Base-by-base conservation (phyloP, 1,140 invertebrate genomes). In the Trachymyrmex septentrionalis region DNA sequence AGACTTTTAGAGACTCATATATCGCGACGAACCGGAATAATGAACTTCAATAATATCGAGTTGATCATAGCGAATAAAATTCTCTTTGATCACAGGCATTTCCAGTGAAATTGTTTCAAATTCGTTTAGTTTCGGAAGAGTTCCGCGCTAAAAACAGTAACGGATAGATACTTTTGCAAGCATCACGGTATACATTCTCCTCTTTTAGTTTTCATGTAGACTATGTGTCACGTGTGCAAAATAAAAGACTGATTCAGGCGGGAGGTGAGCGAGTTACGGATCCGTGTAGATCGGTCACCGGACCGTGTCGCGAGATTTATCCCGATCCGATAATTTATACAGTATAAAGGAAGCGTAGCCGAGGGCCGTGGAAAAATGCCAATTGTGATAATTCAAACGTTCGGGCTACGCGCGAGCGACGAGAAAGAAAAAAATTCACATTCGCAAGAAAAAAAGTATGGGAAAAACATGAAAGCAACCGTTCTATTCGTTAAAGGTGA, bases 301-400 rank as follows among this genome's bases (percentile, higher is more conserved):
- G 69, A 87, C 88, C 78, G 80, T 87, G 73, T 85, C 67, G 66
- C 34, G 88, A 89, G 89, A 89, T 78, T 91, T 90, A 90, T 91
- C 64, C 73, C 71, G 53, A 24, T 30, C 63, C 89, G 90, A 91
- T 91, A 91, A 90, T 91, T 91, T 89, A 88, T 86, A 91, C 85
- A 87, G 85, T 71, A 80, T 81, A 76, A 90, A 85, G 89, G 73
- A 80, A 87, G 63, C 67, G 73, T 61, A 57, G 73, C 24, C 81
- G 66, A 69, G 72, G 19, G 24, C 63, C 73, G 86, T 89, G 91
- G 89, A 92, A 91, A 92, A 89, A 86, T 89, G 87, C 91, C 91
- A 92, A 92, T 92, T 88, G 90, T 86, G 89, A 92, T 92, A 92
- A 92, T 92, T 92, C 91, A 88, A 87, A 86, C 64, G 80, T 82